Conservation (phyloP, 2,888 invertebrate species). For the Leptura quadrifasciata region DNA sequence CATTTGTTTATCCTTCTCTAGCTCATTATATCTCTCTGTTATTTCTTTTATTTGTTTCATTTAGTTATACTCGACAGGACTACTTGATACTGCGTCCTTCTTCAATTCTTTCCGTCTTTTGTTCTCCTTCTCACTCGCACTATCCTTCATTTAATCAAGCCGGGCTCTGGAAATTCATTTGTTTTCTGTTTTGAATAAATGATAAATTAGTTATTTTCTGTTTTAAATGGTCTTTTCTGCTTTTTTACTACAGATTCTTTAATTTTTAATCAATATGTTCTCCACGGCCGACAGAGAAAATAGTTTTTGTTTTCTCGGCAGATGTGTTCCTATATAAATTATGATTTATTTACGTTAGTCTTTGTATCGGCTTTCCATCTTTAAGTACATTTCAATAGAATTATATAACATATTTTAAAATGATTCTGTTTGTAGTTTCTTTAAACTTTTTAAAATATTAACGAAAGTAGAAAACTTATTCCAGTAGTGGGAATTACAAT, state of each 20-base stretch:
- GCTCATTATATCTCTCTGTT: conserved; percentile 52
- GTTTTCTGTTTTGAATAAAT: conserved; percentile 70
- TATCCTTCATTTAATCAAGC: conserved; percentile 70
- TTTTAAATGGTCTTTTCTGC: conserved; percentile 67
- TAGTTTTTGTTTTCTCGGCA: conserved; percentile 30
- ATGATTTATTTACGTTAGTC: not conserved
- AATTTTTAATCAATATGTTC: conserved; percentile 59
- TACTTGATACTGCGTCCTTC: conserved; percentile 54
- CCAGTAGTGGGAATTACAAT: not conserved
- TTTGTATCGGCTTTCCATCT: not conserved
- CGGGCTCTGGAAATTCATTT: conserved; percentile 71
- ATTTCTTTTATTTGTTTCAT: conserved; percentile 59
- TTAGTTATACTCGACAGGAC: conserved; percentile 52
- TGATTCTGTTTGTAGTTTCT: not conserved
- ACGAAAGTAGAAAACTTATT: not conserved
- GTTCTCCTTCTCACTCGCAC: conserved; percentile 60
- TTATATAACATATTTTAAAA: not conserved
- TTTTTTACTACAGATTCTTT: conserved; percentile 52
- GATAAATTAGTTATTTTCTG: conserved; percentile 70
- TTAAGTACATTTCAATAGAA: not conserved
- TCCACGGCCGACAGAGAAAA: not conserved
- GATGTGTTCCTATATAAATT: conserved; percentile 20
- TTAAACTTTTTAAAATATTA: not conserved
- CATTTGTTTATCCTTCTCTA: conserved; percentile 55
- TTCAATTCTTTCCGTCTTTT: conserved; percentile 43